Base-by-base conservation (phyloP, 2,888 invertebrate species). In the Pemphredon lugubris region DNA sequence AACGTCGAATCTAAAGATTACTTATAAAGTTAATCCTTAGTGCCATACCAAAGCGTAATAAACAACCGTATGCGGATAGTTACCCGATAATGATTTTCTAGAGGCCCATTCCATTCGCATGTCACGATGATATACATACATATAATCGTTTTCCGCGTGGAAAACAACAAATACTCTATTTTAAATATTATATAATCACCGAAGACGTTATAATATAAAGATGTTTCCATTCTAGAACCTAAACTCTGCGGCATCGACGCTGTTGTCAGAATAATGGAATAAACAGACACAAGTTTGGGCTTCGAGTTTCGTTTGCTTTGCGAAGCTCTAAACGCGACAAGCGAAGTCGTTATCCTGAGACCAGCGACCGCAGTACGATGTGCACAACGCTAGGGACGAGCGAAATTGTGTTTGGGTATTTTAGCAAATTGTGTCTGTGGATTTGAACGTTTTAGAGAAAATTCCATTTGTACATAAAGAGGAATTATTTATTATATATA, bases 111-210 rank as follows among this genome's bases (percentile, higher is more conserved):
- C 73, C 73, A 75, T 81, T 81, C 76, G 73, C 74, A 70, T 74
- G 76, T 73, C 64, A 81, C 70, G 71, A 73, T 73, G 64, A 71
- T 63, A 76, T 57, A 14, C 48, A 16, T n/a, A n/a, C 7, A 7
- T 66, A 65, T 67, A 72, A 73, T 61, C 75, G 70, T 81, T 82
- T 77, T 73, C 72, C 65, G 68, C 65, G 66, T 77, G 66, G 68
- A 68, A 81, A 79, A 81, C 47, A 74, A 68, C n/a, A 78, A 79
- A 83, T 83, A 79, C 65, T 83, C 83, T 86, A 84, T 85, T 86
- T 86, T 83, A 85, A 81, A 84, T 84, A 84, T 81, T 76, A 76
- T 73, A 76, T 77, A 73, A 75, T 80, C 73, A 76, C 72, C 64
- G 73, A 77, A 54, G 67, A 72, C 75, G 75, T 81, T 77, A 70